Conservation (phyloP, 2,888 invertebrate genomes). For the Parnassius mnemosyne region DNA sequence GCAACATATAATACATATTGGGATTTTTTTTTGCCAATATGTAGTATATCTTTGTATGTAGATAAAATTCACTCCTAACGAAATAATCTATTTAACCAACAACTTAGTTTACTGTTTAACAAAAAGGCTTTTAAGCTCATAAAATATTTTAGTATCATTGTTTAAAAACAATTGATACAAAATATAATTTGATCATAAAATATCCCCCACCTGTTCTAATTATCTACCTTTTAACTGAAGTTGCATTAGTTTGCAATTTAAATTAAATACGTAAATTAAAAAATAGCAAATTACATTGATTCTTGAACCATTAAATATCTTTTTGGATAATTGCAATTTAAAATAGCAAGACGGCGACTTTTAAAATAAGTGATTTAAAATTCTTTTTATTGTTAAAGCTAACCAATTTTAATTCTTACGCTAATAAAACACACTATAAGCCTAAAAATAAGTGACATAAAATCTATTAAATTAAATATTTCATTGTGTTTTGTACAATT, state of each 20-base stretch:
- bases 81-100: constrained; percentile 37
- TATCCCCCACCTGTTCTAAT: too few relatives aligned
- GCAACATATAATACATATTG: constrained; percentile 19
- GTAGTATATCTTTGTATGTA: constrained; percentile 2
- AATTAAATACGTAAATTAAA: too few relatives aligned
- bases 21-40: too few relatives aligned
- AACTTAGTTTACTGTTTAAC: constrained; percentile 39
- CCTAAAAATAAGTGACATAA: background rate
- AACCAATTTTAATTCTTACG: background rate
- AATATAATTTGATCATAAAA: too few relatives aligned
- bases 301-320: too few relatives aligned
- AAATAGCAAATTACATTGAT: too few relatives aligned
- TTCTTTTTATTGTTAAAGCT: background rate
- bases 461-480: background rate
- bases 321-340: too few relatives aligned
- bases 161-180: background rate
- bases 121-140: constrained; percentile 26
- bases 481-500: constrained; percentile 44
- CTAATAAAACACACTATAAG: background rate
- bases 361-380: background rate
- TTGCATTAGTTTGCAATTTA: too few relatives aligned
- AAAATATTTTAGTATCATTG: constrained; percentile 1
- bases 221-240: too few relatives aligned
- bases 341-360: too few relatives aligned
- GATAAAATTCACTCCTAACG: constrained; percentile 22